Evolutionary conservation across 2,888 invertebrate species (phyloP).

Genomic region (Perithous albicinctus): DNA sequence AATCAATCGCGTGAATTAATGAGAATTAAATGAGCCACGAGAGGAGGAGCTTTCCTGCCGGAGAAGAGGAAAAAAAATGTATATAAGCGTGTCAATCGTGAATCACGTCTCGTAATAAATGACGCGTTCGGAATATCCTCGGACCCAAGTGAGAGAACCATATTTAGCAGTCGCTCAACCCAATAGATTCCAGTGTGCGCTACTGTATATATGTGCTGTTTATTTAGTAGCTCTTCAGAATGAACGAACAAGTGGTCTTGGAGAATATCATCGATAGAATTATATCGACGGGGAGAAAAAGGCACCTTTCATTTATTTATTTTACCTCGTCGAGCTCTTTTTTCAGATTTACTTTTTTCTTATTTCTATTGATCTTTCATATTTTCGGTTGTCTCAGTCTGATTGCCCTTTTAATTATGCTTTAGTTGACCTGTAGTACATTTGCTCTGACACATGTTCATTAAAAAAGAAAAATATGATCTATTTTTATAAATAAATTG

Average conservation of each 20-base stretch:
- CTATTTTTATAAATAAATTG: neutral
- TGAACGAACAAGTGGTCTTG: conserved; percentile 3
- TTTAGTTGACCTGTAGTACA: neutral
- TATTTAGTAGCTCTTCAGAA: neutral
- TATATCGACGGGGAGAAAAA: no score
- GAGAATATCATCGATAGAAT: neutral
- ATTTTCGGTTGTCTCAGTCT: no score
- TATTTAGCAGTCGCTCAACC: conserved; percentile 63
- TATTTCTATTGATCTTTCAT: no score
- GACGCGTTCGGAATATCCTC: conserved; percentile 63
- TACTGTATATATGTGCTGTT: conserved; percentile 6
- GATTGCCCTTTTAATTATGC: neutral
- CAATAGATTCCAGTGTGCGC: conserved; percentile 41
- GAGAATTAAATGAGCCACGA: conserved; percentile 35
- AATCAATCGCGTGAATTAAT: conserved; percentile 54
- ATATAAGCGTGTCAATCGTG: conserved; percentile 43
- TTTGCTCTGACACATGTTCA: neutral
- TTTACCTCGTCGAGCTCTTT: neutral
- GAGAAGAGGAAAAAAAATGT: conserved; percentile 10
- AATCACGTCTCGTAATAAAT: conserved; percentile 64
- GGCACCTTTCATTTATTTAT: neutral
- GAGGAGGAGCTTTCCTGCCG: conserved; percentile 8
- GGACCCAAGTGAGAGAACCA: conserved; percentile 57
- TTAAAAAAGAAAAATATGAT: neutral
- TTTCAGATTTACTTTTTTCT: no score